These are phyloP conservation scores for Prochilodus magdalenae DNA, from an alignment of 2,113 vertebrate genomes.

Conservation along the genomic window DNA sequence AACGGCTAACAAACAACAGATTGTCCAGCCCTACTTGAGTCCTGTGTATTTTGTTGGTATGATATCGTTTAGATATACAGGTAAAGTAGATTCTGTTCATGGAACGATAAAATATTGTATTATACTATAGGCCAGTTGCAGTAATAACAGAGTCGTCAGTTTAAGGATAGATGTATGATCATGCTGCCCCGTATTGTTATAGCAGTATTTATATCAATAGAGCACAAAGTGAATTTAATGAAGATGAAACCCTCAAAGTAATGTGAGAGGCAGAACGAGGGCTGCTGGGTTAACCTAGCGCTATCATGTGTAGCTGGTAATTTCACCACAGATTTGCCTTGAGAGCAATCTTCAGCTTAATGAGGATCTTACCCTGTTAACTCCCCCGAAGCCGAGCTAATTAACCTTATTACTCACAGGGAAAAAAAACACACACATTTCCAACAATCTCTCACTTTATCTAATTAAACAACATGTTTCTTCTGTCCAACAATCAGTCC, in stretches of 20 bases:
- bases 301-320: slow-evolving; percentile 25
- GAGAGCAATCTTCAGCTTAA: slow-evolving; percentile 57
- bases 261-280: slow-evolving; percentile 17
- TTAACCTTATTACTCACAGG: slow-evolving; percentile 78
- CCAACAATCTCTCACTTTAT: slow-evolving; percentile 64
- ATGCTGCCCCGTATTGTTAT: not conserved
- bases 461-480: slow-evolving; percentile 62
- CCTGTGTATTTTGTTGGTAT: no score
- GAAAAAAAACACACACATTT: slow-evolving; percentile 53
- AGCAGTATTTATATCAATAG: not conserved
- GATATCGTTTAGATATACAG: no score
- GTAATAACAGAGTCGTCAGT: not conserved
- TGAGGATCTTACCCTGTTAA: slow-evolving; percentile 70
- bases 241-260: not conserved
- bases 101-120: no score
- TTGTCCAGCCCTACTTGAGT: no score
- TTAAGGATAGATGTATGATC: not conserved
- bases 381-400: slow-evolving; percentile 78
- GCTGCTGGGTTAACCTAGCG: slow-evolving; percentile 31
- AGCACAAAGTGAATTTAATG: no score
- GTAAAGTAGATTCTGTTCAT: no score
- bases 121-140: not conserved
- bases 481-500: slow-evolving; percentile 63
- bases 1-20: no score
- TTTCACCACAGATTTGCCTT: slow-evolving; percentile 32